Conservation (phyloP, 2,888 invertebrate genomes). For the Xestoiulus laeticollis region DNA sequence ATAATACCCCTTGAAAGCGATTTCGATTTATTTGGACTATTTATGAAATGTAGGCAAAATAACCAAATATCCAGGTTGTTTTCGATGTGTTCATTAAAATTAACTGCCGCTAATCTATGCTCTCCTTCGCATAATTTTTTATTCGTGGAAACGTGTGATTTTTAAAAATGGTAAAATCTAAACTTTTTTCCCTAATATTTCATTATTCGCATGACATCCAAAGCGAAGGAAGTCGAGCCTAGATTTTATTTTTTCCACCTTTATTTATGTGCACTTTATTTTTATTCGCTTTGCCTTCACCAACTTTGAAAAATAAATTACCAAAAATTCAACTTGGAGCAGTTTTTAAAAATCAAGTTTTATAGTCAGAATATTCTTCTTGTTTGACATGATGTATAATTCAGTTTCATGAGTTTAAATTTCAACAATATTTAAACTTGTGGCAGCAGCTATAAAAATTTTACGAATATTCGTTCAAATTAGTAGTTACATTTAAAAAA, state of each 20-base stretch:
- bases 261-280: neutral
- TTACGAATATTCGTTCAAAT: too few relatives aligned
- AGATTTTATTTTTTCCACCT: neutral
- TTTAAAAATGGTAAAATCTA: neutral
- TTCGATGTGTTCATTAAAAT: neutral
- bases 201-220: neutral
- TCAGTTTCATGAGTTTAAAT: too few relatives aligned
- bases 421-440: too few relatives aligned
- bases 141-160: neutral
- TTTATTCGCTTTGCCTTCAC: too few relatives aligned
- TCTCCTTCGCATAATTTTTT: neutral
- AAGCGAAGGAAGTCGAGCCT: neutral
- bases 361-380: too few relatives aligned
- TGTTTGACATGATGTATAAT: too few relatives aligned
- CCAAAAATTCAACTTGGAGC: neutral
- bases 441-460: too few relatives aligned
- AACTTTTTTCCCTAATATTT: neutral
- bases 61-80: neutral
- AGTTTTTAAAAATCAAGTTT: neutral
- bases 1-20: constrained; percentile 16
- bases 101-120: neutral
- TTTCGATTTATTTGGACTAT: neutral
- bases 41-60: neutral
- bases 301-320: neutral
- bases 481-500: too few relatives aligned